Conservation (phyloP, 2,797 vertebrate species). For the Champsocephalus gunnari region DNA sequence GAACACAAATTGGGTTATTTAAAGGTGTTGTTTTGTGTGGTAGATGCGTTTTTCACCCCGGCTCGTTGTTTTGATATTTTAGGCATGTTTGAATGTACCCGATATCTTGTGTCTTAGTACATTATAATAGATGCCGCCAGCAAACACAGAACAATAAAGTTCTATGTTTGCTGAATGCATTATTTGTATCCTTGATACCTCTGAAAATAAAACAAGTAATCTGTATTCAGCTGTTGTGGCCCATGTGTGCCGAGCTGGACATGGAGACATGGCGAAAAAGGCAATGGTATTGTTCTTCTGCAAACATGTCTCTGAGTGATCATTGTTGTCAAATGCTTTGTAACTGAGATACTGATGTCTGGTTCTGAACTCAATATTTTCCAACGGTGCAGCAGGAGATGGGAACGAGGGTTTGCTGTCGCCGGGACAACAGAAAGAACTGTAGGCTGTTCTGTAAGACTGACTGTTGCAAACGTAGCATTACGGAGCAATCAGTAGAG, state of each 20-base stretch:
- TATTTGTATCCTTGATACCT: slow-evolving; percentile 4
- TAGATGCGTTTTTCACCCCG: no score
- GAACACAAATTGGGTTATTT: no score
- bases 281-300: slow-evolving; percentile 28
- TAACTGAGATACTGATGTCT: slow-evolving; percentile 17
- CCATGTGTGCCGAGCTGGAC: slow-evolving; percentile 39
- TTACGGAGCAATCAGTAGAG: no score
- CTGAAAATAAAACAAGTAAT: slow-evolving; percentile 2
- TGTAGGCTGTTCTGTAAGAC: slow-evolving; percentile 10
- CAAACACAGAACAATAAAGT: slow-evolving; percentile 9
- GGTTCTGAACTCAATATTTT: slow-evolving; percentile 37
- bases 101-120: not conserved
- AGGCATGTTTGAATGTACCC: not conserved
- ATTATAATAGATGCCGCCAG: slow-evolving; percentile 30
- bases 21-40: no score
- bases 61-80: not conserved
- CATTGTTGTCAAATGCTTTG: slow-evolving; percentile 44
- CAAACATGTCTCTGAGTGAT: slow-evolving; percentile 34
- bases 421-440: slow-evolving; percentile 36
- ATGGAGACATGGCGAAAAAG: slow-evolving; percentile 1
- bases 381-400: slow-evolving; percentile 34
- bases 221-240: slow-evolving; percentile 18
- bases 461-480: slow-evolving; percentile 36
- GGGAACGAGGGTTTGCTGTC: slow-evolving; percentile 51
- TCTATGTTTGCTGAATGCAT: slow-evolving; percentile 35